phyloP scores from a whole-genome alignment of 2,113 vertebrate genomes.

The Greenwoodochromis staneri region DNA sequence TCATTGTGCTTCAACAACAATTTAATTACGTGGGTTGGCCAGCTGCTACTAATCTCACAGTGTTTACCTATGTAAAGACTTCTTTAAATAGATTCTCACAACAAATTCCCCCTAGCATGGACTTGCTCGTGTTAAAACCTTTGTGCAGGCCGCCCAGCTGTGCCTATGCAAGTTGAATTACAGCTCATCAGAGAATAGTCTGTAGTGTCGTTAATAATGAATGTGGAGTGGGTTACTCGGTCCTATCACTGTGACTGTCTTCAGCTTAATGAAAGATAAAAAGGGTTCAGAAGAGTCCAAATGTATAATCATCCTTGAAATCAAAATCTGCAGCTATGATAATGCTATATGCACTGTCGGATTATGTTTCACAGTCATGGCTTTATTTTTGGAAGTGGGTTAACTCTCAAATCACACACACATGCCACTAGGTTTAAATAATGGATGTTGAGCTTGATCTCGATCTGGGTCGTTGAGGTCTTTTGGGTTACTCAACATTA shows the following conservation, averaged over 20 bases:
- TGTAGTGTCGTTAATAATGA: slow-evolving; percentile 18
- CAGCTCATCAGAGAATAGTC: slow-evolving; percentile 7
- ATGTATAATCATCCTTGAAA: slow-evolving; percentile 7
- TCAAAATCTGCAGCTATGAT: neutral
- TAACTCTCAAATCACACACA: slow-evolving; percentile 5
- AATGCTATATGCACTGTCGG: neutral
- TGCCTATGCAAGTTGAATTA: slow-evolving; percentile 21
- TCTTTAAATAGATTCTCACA: slow-evolving; percentile 44
- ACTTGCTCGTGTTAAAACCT: slow-evolving; percentile 4
- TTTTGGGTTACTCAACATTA: slow-evolving; percentile 25
- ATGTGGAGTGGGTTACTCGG: slow-evolving; percentile 3
- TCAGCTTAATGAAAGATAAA: slow-evolving; percentile 15
- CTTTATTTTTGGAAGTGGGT: slow-evolving; percentile 24
- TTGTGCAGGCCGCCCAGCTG: slow-evolving; percentile 16
- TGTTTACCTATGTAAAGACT: slow-evolving; percentile 36
- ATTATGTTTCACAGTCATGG: neutral
- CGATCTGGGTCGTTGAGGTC: slow-evolving; percentile 30
- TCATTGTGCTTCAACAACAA: slow-evolving; percentile 34
- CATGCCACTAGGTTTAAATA: slow-evolving; percentile 16
- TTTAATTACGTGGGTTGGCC: slow-evolving; percentile 51
- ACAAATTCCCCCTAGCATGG: slow-evolving; percentile 13
- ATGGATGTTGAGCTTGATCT: slow-evolving; percentile 2
- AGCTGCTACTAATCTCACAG: slow-evolving; percentile 50
- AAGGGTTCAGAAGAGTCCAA: neutral
- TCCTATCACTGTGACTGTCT: neutral